Evolutionary conservation across 1,140 invertebrate species (phyloP), one percentile per base, ranked within the genome.

Genomic region (Lethrus apterus): DNA sequence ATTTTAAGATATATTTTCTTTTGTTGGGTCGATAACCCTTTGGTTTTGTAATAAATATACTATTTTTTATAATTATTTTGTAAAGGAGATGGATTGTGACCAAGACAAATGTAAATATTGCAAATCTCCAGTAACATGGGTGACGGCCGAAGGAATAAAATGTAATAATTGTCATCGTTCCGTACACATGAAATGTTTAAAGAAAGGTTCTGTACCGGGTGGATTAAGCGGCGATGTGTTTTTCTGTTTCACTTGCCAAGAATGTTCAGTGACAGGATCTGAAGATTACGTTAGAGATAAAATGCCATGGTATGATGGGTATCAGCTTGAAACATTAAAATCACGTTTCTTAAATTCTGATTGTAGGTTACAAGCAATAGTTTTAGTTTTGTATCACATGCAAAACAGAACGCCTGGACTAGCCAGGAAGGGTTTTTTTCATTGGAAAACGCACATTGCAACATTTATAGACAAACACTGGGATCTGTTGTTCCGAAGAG

Each of bases 161-260:
- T 81, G 79, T 54, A 57, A 62, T 13, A 57, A 61, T 30, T 85
- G 82, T 55, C 56, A 63, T 1, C 52, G 55, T 50, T 71, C 70
- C 51, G 73, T 84, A 20, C 83, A 85, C 58, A 58, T 80, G 10
- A 64, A 64, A 11, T 86, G 83, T 58, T 63, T 84, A 20, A 69
- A 69, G 48, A 65, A 74, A 21, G 72, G 72, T 8, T 74, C 76
- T 13, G 73, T 78, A 4, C 83, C 83, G 0, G 80, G 77, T 0
- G 73, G 79, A 42, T 69, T 89, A 11, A 58, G 76, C 2, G 82
- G 83, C 15, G 86, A 89, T 71, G 75, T 84, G 7, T 87, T 89
- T 62, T 90, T 85, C 48, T 71, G 77, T 24, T 81, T 85, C 29
- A 77, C 69, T 26, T 90, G 86, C 58, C 56, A 64, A 20, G 70